These are phyloP conservation scores for Dichetophora obliterata DNA, from an alignment of 2,888 invertebrate species.

Conservation along the genomic window DNA sequence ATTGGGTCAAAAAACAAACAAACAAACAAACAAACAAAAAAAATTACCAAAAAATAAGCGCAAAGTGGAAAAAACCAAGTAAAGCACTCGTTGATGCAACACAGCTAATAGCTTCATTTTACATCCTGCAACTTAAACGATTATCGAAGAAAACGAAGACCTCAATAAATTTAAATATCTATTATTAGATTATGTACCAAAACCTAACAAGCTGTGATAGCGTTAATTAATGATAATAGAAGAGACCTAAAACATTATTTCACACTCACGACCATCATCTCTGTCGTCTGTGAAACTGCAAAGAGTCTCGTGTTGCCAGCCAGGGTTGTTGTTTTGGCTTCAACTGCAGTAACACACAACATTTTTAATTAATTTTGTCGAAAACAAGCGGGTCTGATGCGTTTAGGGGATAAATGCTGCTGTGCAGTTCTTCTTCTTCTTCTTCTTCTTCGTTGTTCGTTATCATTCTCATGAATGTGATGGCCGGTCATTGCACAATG, in stretches of 20 bases:
- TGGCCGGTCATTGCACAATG: conserved; percentile 16
- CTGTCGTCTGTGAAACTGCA: background rate
- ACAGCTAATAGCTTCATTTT: background rate
- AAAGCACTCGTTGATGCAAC: background rate
- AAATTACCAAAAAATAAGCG: background rate
- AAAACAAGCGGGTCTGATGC: background rate
- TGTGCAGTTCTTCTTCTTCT: background rate
- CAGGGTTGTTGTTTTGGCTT: background rate
- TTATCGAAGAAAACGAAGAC: background rate
- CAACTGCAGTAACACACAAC: background rate
- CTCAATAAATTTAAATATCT: background rate
- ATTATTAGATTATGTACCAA: background rate
- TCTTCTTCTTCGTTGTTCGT: background rate
- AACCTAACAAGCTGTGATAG: background rate
- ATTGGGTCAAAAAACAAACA: conserved; percentile 37
- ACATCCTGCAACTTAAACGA: background rate
- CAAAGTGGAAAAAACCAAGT: background rate
- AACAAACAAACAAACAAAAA: background rate
- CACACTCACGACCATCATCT: background rate
- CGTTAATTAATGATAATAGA: conserved; percentile 9
- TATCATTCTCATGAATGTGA: conserved; percentile 24
- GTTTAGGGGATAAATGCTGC: background rate
- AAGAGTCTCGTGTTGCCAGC: background rate
- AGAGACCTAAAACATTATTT: background rate
- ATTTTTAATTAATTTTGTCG: conserved; percentile 2